Percentiles rank a stretch among this genome's conserved stretches.
phyloP scores from a whole-genome alignment of 2,888 invertebrate species.

The Andrena camellia region DNA sequence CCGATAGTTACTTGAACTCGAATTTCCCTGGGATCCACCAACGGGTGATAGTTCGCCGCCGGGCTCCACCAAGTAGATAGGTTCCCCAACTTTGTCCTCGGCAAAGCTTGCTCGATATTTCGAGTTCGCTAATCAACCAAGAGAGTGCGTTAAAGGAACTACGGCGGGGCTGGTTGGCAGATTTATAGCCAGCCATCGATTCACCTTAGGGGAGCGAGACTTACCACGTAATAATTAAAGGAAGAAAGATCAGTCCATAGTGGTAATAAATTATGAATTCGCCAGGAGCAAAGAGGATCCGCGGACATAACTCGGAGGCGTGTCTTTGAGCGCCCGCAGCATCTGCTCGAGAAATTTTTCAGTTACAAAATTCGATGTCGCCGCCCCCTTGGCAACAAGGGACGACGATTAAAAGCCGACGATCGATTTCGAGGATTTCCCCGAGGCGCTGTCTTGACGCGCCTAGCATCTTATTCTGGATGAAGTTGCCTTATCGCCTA shows the following conservation, averaged over 20 bases:
- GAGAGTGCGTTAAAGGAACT: conserved; percentile 3
- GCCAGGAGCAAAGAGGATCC: background rate
- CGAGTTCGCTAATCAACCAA: conserved; percentile 13
- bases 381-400: conserved; percentile 33
- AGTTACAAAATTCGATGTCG: conserved; percentile 27
- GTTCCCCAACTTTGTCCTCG: conserved; percentile 25
- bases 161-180: background rate
- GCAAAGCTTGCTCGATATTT: conserved; percentile 30
- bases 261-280: background rate
- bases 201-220: background rate
- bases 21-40: conserved; percentile 31
- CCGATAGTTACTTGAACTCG: conserved; percentile 44
- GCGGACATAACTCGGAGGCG: background rate
- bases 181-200: background rate
- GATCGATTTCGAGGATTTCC: conserved; percentile 62
- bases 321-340: background rate
- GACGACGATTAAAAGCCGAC: conserved; percentile 55
- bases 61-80: conserved; percentile 41
- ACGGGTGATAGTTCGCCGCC: conserved; percentile 12
- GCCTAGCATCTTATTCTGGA: conserved; percentile 40
- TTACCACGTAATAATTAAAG: background rate
- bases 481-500: conserved; percentile 41
- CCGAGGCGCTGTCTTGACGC: conserved; percentile 45
- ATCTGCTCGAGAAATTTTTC: background rate
- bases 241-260: background rate